Evolutionary conservation across 2,113 vertebrate species (phyloP).

Genomic region (Xiphophorus couchianus): DNA sequence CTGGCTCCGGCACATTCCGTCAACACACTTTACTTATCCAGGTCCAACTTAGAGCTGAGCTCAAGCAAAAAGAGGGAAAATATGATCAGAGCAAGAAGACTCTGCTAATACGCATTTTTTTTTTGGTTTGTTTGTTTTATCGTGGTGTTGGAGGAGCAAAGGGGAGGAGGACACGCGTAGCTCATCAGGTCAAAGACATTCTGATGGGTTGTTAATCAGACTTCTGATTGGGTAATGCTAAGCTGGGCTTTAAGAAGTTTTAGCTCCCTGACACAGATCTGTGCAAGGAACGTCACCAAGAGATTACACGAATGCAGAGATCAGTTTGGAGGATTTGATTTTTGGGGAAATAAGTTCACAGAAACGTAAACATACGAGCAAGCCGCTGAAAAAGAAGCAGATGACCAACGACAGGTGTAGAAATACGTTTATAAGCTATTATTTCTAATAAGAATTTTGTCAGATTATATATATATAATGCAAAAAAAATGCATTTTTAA

Average conservation of each 20-base stretch:
- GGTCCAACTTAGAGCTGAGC: not conserved
- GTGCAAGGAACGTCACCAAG: not conserved
- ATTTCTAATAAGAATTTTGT: not conserved
- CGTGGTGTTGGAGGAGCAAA: too few species aligned
- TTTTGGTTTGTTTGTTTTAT: not conserved
- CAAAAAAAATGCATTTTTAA: too few species aligned
- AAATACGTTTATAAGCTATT: not conserved
- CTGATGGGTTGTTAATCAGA: not conserved
- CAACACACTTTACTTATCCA: not conserved
- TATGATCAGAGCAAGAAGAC: not conserved
- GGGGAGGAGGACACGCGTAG: not conserved
- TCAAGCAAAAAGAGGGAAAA: not conserved
- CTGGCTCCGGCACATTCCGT: conserved; percentile 51
- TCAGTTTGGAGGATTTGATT: not conserved
- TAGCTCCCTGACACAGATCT: not conserved
- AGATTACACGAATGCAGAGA: not conserved
- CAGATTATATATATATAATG: not conserved
- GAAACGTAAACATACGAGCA: not conserved
- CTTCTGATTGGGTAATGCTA: not conserved
- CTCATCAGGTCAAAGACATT: not conserved
- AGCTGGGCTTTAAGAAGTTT: not conserved
- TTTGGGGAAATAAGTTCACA: not conserved
- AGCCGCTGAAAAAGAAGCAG: not conserved
- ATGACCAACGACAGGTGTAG: not conserved
- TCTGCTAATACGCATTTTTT: not conserved